phyloP scores from a whole-genome alignment of 2,113 vertebrate genomes.

The Crocuta crocuta region DNA sequence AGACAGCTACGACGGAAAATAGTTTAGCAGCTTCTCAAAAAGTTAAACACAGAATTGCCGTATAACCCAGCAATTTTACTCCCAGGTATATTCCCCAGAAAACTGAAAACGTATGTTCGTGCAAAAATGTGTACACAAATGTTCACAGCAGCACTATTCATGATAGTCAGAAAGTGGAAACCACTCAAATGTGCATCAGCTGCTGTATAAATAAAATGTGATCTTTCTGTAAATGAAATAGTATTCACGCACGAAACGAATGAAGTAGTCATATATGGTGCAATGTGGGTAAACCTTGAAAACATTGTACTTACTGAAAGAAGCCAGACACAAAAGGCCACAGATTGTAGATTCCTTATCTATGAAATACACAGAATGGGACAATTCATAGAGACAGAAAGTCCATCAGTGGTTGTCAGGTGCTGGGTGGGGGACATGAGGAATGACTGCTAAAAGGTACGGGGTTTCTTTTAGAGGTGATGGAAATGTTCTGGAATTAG shows the following conservation, averaged over 20 bases:
- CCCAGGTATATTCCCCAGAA: not conserved
- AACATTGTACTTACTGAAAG: not conserved
- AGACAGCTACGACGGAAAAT: not conserved
- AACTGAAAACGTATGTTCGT: not conserved
- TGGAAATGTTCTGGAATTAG: slow-evolving; percentile 20
- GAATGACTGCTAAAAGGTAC: not conserved
- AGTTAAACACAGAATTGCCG: not conserved
- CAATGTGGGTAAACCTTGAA: not conserved
- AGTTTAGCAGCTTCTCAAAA: not conserved
- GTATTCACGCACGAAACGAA: not conserved
- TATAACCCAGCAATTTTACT: not conserved
- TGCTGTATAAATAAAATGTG: not conserved
- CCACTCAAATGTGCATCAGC: not conserved
- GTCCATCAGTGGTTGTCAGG: not conserved
- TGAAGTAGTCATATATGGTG: not conserved
- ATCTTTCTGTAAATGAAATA: not conserved
- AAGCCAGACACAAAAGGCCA: not conserved
- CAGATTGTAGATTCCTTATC: not conserved
- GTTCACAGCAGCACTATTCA: not conserved
- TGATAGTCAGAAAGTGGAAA: not conserved
- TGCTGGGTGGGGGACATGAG: not conserved
- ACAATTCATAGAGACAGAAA: not conserved
- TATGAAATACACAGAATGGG: not conserved
- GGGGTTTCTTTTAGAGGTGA: not conserved
- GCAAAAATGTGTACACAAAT: not conserved